Conservation (phyloP, 92 coral and sea anemone genomes). For the Hydrozoanthus gracilis region DNA sequence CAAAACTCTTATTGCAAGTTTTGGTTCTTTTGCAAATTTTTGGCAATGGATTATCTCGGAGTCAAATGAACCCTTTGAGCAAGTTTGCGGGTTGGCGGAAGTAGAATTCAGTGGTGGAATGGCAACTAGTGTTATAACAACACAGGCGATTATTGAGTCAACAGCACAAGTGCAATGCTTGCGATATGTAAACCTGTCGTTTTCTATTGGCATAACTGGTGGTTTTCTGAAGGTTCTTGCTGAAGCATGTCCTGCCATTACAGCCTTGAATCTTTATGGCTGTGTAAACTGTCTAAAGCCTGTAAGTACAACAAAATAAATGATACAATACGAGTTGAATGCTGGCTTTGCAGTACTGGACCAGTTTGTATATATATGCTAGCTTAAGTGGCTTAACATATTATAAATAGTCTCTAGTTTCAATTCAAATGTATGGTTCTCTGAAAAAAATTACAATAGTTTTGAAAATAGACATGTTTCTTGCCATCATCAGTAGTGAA, state of each 20-base stretch:
- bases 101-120: slow-evolving; percentile 19
- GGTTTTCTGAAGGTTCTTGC: not conserved
- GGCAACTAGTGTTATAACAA: not conserved
- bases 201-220: slow-evolving; percentile 1
- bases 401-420: too few species aligned
- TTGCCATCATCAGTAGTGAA: too few species aligned
- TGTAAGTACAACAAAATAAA: slow-evolving; percentile 6
- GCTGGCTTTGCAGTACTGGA: too few species aligned
- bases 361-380: too few species aligned
- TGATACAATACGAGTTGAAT: too few species aligned
- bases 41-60: slow-evolving; percentile 1
- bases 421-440: too few species aligned
- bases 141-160: not conserved
- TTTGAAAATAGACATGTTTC: too few species aligned
- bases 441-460: too few species aligned
- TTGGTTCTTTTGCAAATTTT: not conserved
- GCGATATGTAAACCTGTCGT: slow-evolving; percentile 30
- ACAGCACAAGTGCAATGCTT: not conserved
- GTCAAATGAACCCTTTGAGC: not conserved
- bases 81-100: not conserved
- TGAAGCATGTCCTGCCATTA: slow-evolving; percentile 15
- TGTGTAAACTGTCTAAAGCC: slow-evolving; percentile 22
- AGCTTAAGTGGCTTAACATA: too few species aligned
- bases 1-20: not conserved
- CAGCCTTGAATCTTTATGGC: slow-evolving; percentile 14